phyloP scores from a whole-genome alignment of 2,888 invertebrate species.

The Diabrotica balteata region DNA sequence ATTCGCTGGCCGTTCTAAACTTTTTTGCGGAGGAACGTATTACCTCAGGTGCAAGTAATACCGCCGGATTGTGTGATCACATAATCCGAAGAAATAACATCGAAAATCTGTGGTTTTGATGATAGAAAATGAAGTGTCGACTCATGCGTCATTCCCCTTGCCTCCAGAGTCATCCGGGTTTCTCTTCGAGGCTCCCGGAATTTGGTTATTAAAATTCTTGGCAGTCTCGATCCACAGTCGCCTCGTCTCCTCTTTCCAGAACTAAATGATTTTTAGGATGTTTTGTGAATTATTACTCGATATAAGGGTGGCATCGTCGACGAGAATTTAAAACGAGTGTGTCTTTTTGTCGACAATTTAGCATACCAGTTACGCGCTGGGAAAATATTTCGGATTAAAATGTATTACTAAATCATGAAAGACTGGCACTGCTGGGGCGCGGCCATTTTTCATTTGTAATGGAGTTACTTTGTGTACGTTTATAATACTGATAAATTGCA shows the following conservation, averaged over 20 bases:
- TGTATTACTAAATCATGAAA: neutral
- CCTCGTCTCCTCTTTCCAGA: constrained; percentile 44
- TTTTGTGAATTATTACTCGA: constrained; percentile 49
- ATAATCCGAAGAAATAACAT: constrained; percentile 24
- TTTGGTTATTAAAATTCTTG: constrained; percentile 55
- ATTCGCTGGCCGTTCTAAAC: too few relatives aligned
- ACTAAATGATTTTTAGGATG: constrained; percentile 53
- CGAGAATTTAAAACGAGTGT: constrained; percentile 16
- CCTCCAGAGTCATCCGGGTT: constrained; percentile 29
- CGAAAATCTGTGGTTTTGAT: constrained; percentile 21
- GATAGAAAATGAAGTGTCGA: constrained; percentile 31
- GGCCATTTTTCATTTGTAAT: too few relatives aligned
- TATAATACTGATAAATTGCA: too few relatives aligned
- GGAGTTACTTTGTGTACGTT: too few relatives aligned
- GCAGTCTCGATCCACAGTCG: constrained; percentile 44
- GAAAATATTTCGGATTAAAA: neutral
- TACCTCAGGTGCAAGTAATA: constrained; percentile 11
- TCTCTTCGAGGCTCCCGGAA: constrained; percentile 42
- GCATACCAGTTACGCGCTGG: neutral
- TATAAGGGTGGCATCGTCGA: constrained; percentile 11
- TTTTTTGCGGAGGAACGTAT: too few relatives aligned
- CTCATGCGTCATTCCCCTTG: constrained; percentile 24
- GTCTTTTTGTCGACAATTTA: constrained; percentile 3
- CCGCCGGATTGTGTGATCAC: constrained; percentile 2
- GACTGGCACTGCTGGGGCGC: too few relatives aligned